Conservation (phyloP, 2,888 invertebrate genomes). For the Andrena minutula region DNA sequence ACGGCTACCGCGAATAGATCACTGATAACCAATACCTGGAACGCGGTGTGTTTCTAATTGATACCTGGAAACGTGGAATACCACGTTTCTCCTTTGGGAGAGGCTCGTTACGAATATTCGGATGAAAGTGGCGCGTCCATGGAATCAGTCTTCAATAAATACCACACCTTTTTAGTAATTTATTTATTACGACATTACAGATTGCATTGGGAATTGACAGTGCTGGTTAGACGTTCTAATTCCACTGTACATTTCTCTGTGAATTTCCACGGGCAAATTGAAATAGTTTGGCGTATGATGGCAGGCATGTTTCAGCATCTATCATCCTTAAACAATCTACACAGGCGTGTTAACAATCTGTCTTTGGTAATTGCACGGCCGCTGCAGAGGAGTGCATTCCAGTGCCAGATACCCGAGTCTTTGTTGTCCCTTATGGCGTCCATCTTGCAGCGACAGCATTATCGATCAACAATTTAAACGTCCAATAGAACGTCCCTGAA, state of each 20-base stretch:
- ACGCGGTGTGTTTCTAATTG: conserved; percentile 27
- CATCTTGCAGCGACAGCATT: conserved; percentile 36
- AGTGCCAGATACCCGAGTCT: conserved; percentile 50
- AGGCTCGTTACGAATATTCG: conserved; percentile 10
- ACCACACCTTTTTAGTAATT: no score
- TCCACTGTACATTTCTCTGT: background rate
- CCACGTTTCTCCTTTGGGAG: background rate
- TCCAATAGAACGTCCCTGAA: background rate
- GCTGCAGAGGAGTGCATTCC: conserved; percentile 43
- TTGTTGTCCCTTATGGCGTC: conserved; percentile 46
- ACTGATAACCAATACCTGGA: conserved; percentile 52
- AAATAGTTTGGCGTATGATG: conserved; percentile 39
- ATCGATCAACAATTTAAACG: conserved; percentile 51
- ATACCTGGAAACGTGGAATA: conserved; percentile 29
- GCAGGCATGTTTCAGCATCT: conserved; percentile 44
- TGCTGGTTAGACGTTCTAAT: no score
- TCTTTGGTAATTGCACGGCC: conserved; percentile 58
- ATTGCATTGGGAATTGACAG: background rate
- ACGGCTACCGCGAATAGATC: conserved; percentile 42
- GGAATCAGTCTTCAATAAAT: no score
- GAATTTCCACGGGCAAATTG: conserved; percentile 14
- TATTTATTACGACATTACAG: background rate
- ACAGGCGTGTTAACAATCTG: conserved; percentile 61
- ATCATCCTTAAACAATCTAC: conserved; percentile 51
- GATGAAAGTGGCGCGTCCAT: no score